Percentiles rank a stretch among this genome's conserved stretches.
Conservation (phyloP, 2,797 vertebrate species). For the Erpetoichthys calabaricus region DNA sequence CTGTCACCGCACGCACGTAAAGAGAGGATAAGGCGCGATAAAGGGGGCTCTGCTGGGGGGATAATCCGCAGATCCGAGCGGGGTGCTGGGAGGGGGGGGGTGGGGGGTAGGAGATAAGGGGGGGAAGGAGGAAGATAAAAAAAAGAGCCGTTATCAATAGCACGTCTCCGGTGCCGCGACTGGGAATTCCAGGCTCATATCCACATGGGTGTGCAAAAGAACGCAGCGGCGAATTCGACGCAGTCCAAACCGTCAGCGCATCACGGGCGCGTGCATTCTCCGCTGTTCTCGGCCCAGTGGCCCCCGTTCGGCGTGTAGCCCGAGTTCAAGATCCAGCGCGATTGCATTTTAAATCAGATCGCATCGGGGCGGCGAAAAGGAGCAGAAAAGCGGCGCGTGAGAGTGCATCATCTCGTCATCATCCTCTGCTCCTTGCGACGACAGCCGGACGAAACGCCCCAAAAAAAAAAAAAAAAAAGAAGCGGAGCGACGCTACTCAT, state of each 20-base stretch:
- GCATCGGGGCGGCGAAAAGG: slow-evolving; percentile 19
- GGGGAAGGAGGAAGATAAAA: slow-evolving; percentile 22
- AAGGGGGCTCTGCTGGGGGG: slow-evolving; percentile 16
- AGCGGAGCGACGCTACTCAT: slow-evolving; percentile 16
- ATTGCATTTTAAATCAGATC: slow-evolving; percentile 30
- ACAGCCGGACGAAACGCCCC: slow-evolving; percentile 25
- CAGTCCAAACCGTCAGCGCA: slow-evolving; percentile 29
- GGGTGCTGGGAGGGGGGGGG: not conserved
- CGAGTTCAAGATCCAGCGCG: slow-evolving; percentile 30
- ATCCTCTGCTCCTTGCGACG: slow-evolving; percentile 5
- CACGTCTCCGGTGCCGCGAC: slow-evolving; percentile 36
- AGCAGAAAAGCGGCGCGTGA: slow-evolving; percentile 17
- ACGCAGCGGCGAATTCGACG: slow-evolving; percentile 19
- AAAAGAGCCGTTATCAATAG: slow-evolving; percentile 27
- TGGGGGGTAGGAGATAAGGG: slow-evolving; percentile 22
- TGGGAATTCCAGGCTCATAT: slow-evolving; percentile 27
- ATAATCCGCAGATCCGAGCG: no score
- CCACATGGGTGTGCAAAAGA: slow-evolving; percentile 21
- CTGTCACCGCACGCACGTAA: not conserved
- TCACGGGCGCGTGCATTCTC: slow-evolving; percentile 27
- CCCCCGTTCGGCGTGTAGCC: slow-evolving; percentile 29
- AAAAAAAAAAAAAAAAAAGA: slow-evolving; percentile 12
- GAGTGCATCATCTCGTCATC: no score
- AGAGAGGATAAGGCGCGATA: no score
- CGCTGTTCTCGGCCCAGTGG: slow-evolving; percentile 27